Conservation (phyloP, 2,888 invertebrate species). For the Zele albiditarsus region DNA sequence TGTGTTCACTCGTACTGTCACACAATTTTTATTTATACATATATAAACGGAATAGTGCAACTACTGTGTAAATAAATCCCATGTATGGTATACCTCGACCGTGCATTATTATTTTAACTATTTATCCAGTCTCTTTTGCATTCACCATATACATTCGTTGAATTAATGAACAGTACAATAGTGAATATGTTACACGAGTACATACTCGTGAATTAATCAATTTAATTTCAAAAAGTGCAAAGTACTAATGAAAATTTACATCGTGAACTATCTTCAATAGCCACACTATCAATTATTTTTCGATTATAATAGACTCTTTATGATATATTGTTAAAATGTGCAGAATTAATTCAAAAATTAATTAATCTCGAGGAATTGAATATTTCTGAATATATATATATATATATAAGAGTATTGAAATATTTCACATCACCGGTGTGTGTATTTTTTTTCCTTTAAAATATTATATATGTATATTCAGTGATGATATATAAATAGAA, state of each 20-base stretch:
- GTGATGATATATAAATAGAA: constrained; percentile 44
- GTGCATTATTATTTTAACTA: neutral
- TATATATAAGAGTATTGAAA: neutral
- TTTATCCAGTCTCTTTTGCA: neutral
- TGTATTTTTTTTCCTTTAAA: neutral
- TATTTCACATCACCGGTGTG: neutral
- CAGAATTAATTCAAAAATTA: neutral
- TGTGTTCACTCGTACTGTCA: neutral
- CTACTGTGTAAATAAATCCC: neutral
- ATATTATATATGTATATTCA: neutral
- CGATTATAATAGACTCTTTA: too few species aligned
- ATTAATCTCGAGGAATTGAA: neutral
- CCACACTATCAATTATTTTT: too few species aligned
- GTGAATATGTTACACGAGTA: neutral
- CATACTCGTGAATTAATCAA: neutral
- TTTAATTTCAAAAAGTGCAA: neutral
- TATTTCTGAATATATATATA: neutral
- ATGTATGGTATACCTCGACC: neutral
- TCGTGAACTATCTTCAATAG: neutral
- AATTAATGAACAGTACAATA: neutral
- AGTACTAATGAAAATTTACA: neutral
- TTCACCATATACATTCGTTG: neutral
- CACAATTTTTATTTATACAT: neutral
- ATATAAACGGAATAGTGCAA: neutral
- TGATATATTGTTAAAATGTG: too few species aligned